Evolutionary conservation across 2,888 invertebrate species (phyloP).

Genomic region (Portevinia maculata): DNA sequence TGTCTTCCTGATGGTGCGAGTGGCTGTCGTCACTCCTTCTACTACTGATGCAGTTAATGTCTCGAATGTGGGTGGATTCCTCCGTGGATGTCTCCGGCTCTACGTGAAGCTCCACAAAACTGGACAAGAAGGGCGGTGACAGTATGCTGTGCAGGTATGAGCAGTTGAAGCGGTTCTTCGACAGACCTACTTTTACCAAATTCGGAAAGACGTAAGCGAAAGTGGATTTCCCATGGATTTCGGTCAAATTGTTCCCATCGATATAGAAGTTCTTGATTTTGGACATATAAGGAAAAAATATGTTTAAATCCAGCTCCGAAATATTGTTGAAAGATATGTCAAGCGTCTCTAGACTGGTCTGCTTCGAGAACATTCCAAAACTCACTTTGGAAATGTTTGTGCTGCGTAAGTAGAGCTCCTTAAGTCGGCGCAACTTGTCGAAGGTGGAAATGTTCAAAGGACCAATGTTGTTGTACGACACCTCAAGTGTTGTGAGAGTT

Average conservation of each 20-base stretch:
- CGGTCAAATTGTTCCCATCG: slow-evolving; percentile 80
- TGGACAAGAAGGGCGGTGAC: slow-evolving; percentile 78
- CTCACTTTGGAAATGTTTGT: slow-evolving; percentile 78
- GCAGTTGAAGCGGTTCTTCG: slow-evolving; percentile 81
- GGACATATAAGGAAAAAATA: slow-evolving; percentile 81
- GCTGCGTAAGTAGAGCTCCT: slow-evolving; percentile 78
- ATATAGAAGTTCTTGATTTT: slow-evolving; percentile 79
- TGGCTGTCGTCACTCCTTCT: slow-evolving; percentile 43
- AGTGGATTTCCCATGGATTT: slow-evolving; percentile 79
- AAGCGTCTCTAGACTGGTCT: slow-evolving; percentile 82
- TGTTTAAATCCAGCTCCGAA: slow-evolving; percentile 81
- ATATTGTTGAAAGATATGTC: slow-evolving; percentile 84
- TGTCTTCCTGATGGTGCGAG: slow-evolving; percentile 42
- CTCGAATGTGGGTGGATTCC: slow-evolving; percentile 81
- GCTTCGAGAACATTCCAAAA: slow-evolving; percentile 82
- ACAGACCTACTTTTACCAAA: slow-evolving; percentile 79
- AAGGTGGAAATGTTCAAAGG: slow-evolving; percentile 80
- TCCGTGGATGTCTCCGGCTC: slow-evolving; percentile 78
- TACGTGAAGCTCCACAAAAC: slow-evolving; percentile 79
- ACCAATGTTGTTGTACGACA: slow-evolving; percentile 81
- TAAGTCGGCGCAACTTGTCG: slow-evolving; percentile 79
- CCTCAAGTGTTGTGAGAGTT: slow-evolving; percentile 78
- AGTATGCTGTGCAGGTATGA: slow-evolving; percentile 80
- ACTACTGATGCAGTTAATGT: slow-evolving; percentile 79
- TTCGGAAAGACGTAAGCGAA: slow-evolving; percentile 79